A percentile compares a stretch with the other conserved stretches of the same genome.
Conservation (phyloP, 2,113 vertebrate genomes). For the Labrus mixtus region DNA sequence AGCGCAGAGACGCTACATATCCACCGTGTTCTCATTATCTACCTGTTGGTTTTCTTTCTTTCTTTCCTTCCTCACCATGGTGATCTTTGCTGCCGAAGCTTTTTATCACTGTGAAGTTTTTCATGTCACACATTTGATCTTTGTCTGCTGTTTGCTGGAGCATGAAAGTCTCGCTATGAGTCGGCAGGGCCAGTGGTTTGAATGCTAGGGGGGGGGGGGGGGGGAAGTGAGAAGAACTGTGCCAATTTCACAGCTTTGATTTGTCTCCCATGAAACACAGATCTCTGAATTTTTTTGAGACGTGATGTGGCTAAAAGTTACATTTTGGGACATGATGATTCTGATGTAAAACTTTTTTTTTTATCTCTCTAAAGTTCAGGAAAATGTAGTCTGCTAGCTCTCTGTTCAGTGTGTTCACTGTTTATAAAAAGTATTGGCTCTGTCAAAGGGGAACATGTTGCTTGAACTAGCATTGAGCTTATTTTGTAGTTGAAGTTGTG, state of each 20-base stretch:
- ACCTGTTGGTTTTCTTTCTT: slow-evolving; percentile 32
- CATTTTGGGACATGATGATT: no score
- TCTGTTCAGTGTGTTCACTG: no score
- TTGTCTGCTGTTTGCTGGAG: slow-evolving; percentile 50
- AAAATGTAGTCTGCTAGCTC: no score
- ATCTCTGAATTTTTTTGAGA: no score
- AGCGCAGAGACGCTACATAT: slow-evolving; percentile 47
- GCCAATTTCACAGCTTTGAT: slow-evolving; percentile 26
- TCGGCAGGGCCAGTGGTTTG: slow-evolving; percentile 41
- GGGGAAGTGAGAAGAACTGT: slow-evolving; percentile 1
- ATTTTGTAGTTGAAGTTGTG: no score
- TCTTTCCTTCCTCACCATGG: slow-evolving; percentile 7
- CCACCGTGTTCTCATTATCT: slow-evolving; percentile 74
- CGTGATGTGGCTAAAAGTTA: no score
- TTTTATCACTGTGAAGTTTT: slow-evolving; percentile 58
- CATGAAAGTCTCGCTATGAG: slow-evolving; percentile 49
- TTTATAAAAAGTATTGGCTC: no score
- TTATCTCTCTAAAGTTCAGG: no score
- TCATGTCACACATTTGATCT: slow-evolving; percentile 71
- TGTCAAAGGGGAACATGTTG: no score
- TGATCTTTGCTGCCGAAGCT: slow-evolving; percentile 28
- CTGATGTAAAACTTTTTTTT: no score
- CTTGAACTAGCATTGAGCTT: no score
- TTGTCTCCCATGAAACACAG: slow-evolving; percentile 12
- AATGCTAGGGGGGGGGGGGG: slow-evolving; percentile 8